phyloP scores from a whole-genome alignment of 2,797 vertebrate genomes.

The Sebastes glaucus region DNA sequence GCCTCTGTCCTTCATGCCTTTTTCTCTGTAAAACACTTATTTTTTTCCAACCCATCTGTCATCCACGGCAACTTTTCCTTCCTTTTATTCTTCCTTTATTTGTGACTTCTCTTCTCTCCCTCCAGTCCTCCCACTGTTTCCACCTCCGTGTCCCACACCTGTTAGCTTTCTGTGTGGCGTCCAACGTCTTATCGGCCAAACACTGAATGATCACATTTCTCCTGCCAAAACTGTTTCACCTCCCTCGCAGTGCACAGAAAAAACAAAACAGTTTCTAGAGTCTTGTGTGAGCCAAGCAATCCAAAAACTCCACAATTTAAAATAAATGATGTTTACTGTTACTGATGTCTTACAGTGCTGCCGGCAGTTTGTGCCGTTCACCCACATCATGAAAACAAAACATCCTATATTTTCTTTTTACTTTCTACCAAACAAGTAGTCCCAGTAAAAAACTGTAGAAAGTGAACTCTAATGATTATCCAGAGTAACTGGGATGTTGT shows the following conservation, averaged over 20 bases:
- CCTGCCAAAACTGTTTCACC: background rate
- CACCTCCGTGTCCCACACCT: constrained; percentile 56
- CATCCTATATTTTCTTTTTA: background rate
- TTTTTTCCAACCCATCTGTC: constrained; percentile 66
- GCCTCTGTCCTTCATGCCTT: constrained; percentile 63
- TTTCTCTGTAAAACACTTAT: constrained; percentile 45
- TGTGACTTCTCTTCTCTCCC: constrained; percentile 35
- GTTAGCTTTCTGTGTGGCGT: constrained; percentile 38
- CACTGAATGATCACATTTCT: constrained; percentile 33
- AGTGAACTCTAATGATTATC: background rate
- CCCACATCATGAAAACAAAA: background rate
- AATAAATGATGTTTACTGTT: background rate
- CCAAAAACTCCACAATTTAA: background rate
- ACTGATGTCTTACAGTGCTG: background rate
- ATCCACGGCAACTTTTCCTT: constrained; percentile 61
- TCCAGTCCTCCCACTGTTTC: constrained; percentile 36
- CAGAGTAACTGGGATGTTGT: background rate
- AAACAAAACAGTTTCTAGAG: background rate
- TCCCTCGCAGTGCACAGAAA: background rate
- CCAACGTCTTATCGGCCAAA: constrained; percentile 23
- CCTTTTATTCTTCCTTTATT: constrained; percentile 46
- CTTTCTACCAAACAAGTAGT: background rate
- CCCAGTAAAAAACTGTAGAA: background rate
- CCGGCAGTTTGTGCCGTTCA: background rate
- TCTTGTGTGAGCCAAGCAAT: background rate